Evolutionary conservation across 2,797 vertebrate species (phyloP).

Genomic region (Acipenser transmontanus): DNA sequence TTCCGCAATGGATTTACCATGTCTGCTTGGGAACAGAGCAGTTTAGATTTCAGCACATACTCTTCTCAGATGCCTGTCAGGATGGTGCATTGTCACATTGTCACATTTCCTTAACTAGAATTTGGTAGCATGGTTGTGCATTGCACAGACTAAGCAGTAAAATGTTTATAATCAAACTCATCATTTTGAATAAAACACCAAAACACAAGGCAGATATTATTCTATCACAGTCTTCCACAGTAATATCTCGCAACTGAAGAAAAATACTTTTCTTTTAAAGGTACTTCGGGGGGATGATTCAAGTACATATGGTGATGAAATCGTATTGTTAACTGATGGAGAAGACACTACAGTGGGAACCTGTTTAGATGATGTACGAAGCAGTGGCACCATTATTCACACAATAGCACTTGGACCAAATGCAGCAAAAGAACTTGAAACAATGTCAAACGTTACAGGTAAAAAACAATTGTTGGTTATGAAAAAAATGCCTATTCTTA

Average conservation of each 20-base stretch:
- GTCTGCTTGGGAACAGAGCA: too few species aligned
- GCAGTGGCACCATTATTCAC: constrained; percentile 44
- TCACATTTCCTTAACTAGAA: too few species aligned
- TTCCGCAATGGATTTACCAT: too few species aligned
- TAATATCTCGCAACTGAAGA: neutral
- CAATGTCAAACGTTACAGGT: constrained; percentile 40
- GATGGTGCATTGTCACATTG: too few species aligned
- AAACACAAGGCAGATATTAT: too few species aligned
- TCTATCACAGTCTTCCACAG: neutral
- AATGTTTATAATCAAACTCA: too few species aligned
- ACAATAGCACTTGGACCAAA: constrained; percentile 41
- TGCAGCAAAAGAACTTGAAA: constrained; percentile 25
- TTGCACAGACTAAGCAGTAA: too few species aligned
- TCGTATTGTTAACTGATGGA: constrained; percentile 50
- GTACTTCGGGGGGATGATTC: constrained; percentile 32
- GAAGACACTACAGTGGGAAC: constrained; percentile 16
- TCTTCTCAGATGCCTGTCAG: too few species aligned
- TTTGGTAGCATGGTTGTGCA: too few species aligned
- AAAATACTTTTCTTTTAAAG: constrained; percentile 25
- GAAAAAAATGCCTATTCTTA: too few species aligned
- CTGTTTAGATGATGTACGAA: constrained; percentile 32
- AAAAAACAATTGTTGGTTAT: neutral
- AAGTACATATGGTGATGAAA: constrained; percentile 39
- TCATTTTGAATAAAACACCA: too few species aligned
- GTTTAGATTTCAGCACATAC: too few species aligned